These are phyloP conservation scores for Psephotus haematonotus DNA, from an alignment of 2,113 vertebrate species.

Conservation along the genomic window DNA sequence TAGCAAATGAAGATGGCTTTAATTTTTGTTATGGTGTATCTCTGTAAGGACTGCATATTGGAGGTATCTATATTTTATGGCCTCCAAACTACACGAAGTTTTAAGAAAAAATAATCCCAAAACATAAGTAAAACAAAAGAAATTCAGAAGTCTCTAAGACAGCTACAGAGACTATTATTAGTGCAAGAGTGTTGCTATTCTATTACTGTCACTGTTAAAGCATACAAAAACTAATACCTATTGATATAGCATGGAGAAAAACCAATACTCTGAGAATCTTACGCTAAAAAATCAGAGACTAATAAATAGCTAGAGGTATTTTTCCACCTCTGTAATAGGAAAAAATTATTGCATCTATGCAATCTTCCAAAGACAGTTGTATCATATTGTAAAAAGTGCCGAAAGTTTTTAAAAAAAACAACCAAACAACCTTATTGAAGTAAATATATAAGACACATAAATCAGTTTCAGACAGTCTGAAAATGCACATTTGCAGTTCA, in stretches of 20 bases:
- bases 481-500: neutral
- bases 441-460: neutral
- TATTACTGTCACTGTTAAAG: neutral
- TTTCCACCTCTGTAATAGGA: neutral
- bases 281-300: neutral
- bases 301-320: neutral
- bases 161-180: neutral
- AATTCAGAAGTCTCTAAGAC: neutral
- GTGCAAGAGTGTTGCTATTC: neutral
- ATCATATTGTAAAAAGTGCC: neutral
- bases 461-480: neutral
- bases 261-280: neutral
- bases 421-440: neutral
- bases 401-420: neutral
- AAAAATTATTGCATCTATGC: neutral
- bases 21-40: neutral
- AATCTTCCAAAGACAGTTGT: neutral
- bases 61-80: neutral
- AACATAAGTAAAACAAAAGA: neutral
- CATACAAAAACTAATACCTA: neutral
- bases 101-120: neutral
- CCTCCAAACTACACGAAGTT: neutral
- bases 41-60: neutral
- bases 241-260: neutral
- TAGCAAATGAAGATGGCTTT: neutral